These are phyloP conservation scores for Cecidostiba fungosa DNA, from an alignment of 2,888 invertebrate genomes.

Conservation along the genomic window DNA sequence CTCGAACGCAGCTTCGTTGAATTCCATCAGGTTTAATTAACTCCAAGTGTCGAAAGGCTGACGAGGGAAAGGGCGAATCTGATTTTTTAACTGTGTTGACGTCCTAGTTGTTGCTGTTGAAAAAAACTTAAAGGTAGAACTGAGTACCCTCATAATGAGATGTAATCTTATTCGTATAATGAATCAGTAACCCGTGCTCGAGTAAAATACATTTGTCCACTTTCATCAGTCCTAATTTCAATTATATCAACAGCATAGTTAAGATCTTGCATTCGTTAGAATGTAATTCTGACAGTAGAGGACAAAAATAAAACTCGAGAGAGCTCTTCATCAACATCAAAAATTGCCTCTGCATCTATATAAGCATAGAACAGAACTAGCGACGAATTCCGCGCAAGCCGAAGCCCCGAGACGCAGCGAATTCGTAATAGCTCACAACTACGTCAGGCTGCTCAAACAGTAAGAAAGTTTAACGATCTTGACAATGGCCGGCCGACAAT, in stretches of 20 bases:
- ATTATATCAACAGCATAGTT: no score
- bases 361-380: no score
- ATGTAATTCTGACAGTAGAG: no score
- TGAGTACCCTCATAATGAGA: background rate
- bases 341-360: no score
- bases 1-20: slow-evolving; percentile 20
- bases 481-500: slow-evolving; percentile 52
- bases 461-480: slow-evolving; percentile 63
- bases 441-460: slow-evolving; percentile 27
- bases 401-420: background rate
- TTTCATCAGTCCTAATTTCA: no score
- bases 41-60: slow-evolving; percentile 34
- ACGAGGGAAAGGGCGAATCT: background rate
- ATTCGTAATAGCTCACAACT: background rate
- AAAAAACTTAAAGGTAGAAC: background rate
- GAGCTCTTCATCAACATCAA: no score
- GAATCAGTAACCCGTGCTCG: background rate
- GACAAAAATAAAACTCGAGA: no score
- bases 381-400: no score
- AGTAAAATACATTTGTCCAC: no score
- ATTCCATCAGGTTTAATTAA: slow-evolving; percentile 54
- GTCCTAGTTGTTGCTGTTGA: slow-evolving; percentile 7
- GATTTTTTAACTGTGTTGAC: background rate
- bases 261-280: no score
- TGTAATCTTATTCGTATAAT: background rate